These are phyloP conservation scores for Tubulanus polymorphus DNA, from an alignment of 2,888 invertebrate genomes.

Conservation along the genomic window DNA sequence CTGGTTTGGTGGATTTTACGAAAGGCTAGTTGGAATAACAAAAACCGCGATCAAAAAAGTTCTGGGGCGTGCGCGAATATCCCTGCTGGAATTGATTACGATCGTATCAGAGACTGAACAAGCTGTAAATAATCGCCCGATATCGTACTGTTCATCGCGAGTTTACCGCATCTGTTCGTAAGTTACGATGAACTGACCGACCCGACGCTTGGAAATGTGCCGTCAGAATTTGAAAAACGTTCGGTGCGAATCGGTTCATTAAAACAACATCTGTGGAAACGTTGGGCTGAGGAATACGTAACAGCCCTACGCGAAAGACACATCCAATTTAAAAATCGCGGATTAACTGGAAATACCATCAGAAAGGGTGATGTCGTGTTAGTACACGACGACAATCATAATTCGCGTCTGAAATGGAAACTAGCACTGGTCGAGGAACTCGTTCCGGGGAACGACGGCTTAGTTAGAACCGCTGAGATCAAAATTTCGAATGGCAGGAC, in stretches of 20 bases:
- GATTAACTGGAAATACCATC: background rate
- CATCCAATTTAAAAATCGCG: background rate
- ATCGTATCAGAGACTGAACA: slow-evolving; percentile 5
- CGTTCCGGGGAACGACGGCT: slow-evolving; percentile 10
- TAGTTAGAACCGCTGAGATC: slow-evolving; percentile 10
- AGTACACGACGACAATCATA: background rate
- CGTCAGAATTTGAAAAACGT: too few species aligned
- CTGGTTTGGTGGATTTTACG: slow-evolving; percentile 12
- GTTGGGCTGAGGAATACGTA: slow-evolving; percentile 13
- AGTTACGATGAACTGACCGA: background rate
- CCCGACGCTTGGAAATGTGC: too few species aligned
- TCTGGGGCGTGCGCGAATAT: background rate
- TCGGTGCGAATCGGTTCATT: background rate
- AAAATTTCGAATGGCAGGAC: too few species aligned
- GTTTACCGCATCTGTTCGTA: background rate
- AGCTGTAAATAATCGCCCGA: background rate
- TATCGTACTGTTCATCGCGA: background rate
- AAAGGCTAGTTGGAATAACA: slow-evolving; percentile 6
- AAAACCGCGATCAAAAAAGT: slow-evolving; percentile 6
- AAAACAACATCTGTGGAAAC: slow-evolving; percentile 9
- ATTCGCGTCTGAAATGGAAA: background rate
- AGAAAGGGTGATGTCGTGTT: background rate
- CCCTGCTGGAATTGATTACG: background rate
- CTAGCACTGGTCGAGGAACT: background rate
- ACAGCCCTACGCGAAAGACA: slow-evolving; percentile 1